phyloP scores from a whole-genome alignment of 2,113 vertebrate species.

The Illadopsis cleaveri region DNA sequence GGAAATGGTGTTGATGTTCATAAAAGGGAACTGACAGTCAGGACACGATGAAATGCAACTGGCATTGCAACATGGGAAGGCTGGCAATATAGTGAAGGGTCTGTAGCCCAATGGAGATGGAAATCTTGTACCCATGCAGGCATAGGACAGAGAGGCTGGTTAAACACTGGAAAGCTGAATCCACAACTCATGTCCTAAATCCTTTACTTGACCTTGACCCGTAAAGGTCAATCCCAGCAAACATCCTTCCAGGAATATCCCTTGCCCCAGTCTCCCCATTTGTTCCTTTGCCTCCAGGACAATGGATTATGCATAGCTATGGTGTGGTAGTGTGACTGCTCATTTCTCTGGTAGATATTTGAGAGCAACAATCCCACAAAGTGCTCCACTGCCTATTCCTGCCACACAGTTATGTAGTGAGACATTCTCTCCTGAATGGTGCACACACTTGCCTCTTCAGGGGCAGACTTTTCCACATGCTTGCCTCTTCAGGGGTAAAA shows the following conservation, averaged over 20 bases:
- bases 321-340: background rate
- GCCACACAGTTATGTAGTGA: background rate
- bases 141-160: background rate
- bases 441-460: background rate
- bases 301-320: background rate
- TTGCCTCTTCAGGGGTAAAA: background rate
- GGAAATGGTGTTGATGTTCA: background rate
- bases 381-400: background rate
- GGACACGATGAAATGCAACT: background rate
- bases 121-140: background rate
- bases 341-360: background rate
- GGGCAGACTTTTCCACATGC: fast-evolving
- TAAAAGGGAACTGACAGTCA: background rate
- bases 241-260: background rate
- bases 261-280: background rate
- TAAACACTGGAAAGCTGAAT: background rate
- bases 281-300: background rate
- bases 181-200: background rate
- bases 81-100: background rate
- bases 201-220: background rate
- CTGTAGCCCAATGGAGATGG: background rate
- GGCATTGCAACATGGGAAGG: background rate
- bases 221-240: background rate
- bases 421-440: background rate
- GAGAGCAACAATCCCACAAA: background rate